phyloP scores from a whole-genome alignment of 2,888 invertebrate species.

The Eumerus sabulonum region DNA sequence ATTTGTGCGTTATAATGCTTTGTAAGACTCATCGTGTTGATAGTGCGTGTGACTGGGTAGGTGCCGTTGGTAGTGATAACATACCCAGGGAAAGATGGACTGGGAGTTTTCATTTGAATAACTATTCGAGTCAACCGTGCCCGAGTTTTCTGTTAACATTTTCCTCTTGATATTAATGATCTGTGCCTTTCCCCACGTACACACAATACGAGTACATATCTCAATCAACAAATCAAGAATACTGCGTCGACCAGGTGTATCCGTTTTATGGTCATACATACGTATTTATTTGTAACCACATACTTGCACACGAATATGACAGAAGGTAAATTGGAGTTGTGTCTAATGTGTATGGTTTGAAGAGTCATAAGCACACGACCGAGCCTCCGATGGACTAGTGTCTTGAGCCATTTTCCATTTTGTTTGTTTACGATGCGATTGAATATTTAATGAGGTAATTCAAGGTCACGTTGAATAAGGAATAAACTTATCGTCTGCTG shows the following conservation, averaged over 20 bases:
- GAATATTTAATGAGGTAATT: slow-evolving; percentile 52
- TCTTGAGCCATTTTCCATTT: slow-evolving; percentile 30
- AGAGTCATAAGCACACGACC: no score
- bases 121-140: slow-evolving; percentile 12
- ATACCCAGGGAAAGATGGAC: slow-evolving; percentile 28
- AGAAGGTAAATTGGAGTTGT: no score
- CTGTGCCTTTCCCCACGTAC: background rate
- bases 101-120: slow-evolving; percentile 17
- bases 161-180: background rate
- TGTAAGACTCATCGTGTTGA: slow-evolving; percentile 18
- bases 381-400: no score
- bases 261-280: background rate
- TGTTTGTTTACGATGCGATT: slow-evolving; percentile 43
- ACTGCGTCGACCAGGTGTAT: background rate
- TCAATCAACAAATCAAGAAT: no score
- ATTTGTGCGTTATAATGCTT: background rate
- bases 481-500: slow-evolving; percentile 2
- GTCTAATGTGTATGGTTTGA: no score
- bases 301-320: no score
- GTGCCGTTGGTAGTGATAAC: background rate
- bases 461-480: slow-evolving; percentile 37
- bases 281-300: background rate
- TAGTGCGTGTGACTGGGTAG: slow-evolving; percentile 8
- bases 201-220: no score
- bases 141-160: slow-evolving; percentile 27